Percentiles rank a stretch among this genome's conserved stretches.
These are phyloP conservation scores for Nemopilema nomurai DNA, from an alignment of 30 jellyfish, hydroid and myxozoan genomes.

Conservation along the genomic window DNA sequence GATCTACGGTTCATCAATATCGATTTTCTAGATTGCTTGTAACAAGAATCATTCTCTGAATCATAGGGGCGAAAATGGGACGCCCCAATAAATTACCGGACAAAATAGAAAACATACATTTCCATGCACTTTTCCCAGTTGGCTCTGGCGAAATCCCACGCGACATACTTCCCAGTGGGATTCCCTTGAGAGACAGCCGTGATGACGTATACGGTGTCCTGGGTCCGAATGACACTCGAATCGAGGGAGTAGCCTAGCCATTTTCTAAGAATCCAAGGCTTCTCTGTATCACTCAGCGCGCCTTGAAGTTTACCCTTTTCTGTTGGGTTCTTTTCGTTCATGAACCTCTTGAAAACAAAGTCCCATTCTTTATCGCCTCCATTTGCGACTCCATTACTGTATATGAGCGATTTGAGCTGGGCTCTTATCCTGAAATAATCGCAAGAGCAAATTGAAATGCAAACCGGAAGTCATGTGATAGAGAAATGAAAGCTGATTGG, in stretches of 20 bases:
- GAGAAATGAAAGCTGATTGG: not conserved
- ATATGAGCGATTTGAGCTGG: conserved; percentile 60
- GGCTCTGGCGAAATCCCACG: conserved; percentile 89
- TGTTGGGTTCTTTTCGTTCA: conserved; percentile 59
- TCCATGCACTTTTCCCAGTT: conserved; percentile 86
- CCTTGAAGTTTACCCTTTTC: conserved; percentile 62
- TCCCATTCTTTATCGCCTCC: conserved; percentile 97
- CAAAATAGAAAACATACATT: conserved; percentile 51
- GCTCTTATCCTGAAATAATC: conserved; percentile 57
- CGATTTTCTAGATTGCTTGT: too few relatives aligned
- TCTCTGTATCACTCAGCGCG: conserved; percentile 73
- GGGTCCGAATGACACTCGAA: conserved; percentile 73
- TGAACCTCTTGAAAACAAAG: conserved; percentile 63
- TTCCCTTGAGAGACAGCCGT: conserved; percentile 60
- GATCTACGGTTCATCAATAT: too few relatives aligned
- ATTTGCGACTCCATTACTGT: conserved; percentile 70
- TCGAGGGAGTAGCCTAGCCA: conserved; percentile 77
- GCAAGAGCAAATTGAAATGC: not conserved
- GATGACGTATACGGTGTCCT: conserved; percentile 95
- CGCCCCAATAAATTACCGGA: too few relatives aligned
- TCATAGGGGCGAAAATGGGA: too few relatives aligned
- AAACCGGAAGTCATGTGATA: not conserved
- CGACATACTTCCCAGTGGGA: conserved; percentile 84
- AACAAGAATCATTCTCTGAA: too few relatives aligned
- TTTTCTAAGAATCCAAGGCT: conserved; percentile 89